phyloP scores from a whole-genome alignment of 2,113 vertebrate species.

The Plecturocebus donacophilus region DNA sequence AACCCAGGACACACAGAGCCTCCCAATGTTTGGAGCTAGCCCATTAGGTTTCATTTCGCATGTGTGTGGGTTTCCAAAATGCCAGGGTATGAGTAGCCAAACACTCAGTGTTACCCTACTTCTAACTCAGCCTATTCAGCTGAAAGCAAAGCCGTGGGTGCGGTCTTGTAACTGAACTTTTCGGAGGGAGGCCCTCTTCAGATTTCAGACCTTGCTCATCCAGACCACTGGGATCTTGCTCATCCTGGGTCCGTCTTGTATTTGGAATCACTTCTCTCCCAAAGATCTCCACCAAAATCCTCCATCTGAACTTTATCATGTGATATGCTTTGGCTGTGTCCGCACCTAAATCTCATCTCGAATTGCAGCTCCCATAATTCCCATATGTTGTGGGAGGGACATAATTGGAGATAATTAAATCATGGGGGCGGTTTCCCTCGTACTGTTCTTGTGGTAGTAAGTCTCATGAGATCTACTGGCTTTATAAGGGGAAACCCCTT shows the following conservation, averaged over 20 bases:
- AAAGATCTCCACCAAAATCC: not conserved
- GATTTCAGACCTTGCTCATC: not conserved
- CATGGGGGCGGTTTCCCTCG: too few relatives aligned
- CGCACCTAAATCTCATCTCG: too few relatives aligned
- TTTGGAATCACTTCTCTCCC: not conserved
- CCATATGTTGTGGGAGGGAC: too few relatives aligned
- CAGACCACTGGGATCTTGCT: not conserved
- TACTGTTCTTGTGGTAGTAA: too few relatives aligned
- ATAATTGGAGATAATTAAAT: too few relatives aligned
- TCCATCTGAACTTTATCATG: not conserved
- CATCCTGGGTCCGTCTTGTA: not conserved
- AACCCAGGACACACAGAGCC: not conserved
- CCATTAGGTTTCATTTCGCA: not conserved
- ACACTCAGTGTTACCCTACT: not conserved
- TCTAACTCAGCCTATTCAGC: not conserved
- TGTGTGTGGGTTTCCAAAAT: conserved; percentile 31
- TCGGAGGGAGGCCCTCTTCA: not conserved
- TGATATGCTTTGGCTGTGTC: not conserved
- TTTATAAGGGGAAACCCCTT: too few relatives aligned
- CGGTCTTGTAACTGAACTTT: not conserved
- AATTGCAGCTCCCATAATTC: too few relatives aligned
- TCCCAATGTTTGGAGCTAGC: not conserved
- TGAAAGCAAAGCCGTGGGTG: not conserved
- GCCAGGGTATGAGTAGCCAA: not conserved
- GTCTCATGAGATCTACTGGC: too few relatives aligned